These are phyloP conservation scores for Pimpla rufipes DNA, from an alignment of 2,888 invertebrate species.

Conservation along the genomic window DNA sequence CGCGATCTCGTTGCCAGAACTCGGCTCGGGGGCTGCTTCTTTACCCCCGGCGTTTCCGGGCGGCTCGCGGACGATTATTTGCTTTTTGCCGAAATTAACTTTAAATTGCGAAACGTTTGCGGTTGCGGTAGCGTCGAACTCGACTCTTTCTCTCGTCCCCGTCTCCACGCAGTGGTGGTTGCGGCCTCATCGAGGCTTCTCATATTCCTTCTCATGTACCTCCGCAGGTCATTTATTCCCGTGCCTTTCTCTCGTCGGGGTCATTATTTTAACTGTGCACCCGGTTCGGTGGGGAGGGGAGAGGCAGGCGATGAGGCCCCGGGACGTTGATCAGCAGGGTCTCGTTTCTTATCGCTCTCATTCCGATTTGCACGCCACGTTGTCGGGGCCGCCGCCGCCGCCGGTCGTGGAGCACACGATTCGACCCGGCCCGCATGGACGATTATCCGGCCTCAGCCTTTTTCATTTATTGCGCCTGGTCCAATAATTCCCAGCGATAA, in stretches of 20 bases:
- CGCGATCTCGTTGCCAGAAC: constrained; percentile 49
- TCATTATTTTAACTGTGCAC: constrained; percentile 60
- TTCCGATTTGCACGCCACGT: constrained; percentile 64
- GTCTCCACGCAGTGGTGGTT: no score
- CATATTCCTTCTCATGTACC: constrained; percentile 50
- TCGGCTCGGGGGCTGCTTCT: constrained; percentile 43
- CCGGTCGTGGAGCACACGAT: constrained; percentile 1
- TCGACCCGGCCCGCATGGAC: constrained; percentile 4
- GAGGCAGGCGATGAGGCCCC: neutral
- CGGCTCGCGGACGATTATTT: constrained; percentile 79
- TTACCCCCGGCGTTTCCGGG: constrained; percentile 36
- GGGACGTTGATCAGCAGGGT: constrained; percentile 52
- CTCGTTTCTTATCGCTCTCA: constrained; percentile 55
- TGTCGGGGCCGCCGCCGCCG: no score
- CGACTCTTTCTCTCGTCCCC: constrained; percentile 38
- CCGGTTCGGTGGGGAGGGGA: neutral
- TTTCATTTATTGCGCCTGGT: constrained; percentile 35
- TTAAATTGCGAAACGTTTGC: constrained; percentile 79
- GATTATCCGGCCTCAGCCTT: constrained; percentile 31
- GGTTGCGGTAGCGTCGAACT: constrained; percentile 53
- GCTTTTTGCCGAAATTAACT: constrained; percentile 82
- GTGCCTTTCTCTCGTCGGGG: constrained; percentile 29
- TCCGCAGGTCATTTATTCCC: constrained; percentile 29
- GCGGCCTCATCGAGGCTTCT: constrained; percentile 15
- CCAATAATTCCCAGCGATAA: constrained; percentile 43